Conservation (phyloP, 2,888 invertebrate species). For the Enchytraeus crypticus region DNA sequence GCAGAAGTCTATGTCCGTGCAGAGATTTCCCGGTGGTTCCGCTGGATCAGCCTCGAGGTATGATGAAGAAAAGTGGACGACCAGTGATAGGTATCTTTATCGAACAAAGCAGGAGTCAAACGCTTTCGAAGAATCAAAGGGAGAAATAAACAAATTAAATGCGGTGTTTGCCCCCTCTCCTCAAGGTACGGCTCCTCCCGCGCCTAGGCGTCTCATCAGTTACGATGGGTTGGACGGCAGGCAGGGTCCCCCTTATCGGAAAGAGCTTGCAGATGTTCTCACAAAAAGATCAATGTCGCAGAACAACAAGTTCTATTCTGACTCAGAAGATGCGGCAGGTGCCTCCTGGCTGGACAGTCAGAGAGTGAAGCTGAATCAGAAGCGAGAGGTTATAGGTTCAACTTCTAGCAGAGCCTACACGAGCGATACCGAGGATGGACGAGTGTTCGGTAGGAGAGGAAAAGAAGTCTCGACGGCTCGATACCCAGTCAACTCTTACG, state of each 20-base stretch:
- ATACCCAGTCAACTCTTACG: not conserved
- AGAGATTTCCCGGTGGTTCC: not conserved
- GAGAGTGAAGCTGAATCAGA: conserved; percentile 2
- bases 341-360: conserved; percentile 7
- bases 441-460: not conserved
- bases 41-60: not conserved
- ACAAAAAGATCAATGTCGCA: not conserved
- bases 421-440: not conserved
- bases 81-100: not conserved
- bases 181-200: too few relatives aligned
- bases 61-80: not conserved
- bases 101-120: too few relatives aligned
- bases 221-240: not conserved
- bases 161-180: too few relatives aligned
- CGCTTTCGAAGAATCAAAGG: too few relatives aligned
- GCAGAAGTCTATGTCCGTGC: not conserved
- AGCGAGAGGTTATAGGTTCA: not conserved
- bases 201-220: not conserved
- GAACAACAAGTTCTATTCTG: not conserved
- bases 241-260: not conserved
- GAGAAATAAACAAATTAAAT: too few relatives aligned
- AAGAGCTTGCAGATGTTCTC: not conserved
- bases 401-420: not conserved
- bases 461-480: not conserved
- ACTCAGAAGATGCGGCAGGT: not conserved